phyloP scores from a whole-genome alignment of 2,113 vertebrate species.

The Blennius ocellaris region DNA sequence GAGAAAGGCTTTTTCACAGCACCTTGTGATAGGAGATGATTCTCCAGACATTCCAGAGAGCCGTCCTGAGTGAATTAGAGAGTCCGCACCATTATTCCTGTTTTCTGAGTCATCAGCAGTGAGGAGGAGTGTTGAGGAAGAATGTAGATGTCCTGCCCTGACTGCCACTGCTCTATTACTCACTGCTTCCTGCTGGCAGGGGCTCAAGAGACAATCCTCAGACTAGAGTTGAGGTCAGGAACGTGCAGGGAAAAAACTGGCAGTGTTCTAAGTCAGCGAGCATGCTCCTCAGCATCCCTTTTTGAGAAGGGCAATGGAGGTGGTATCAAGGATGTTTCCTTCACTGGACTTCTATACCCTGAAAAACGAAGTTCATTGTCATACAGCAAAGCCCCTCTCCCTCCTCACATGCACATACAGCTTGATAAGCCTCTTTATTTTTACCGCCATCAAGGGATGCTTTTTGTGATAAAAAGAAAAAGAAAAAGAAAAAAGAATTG shows the following conservation, averaged over 20 bases:
- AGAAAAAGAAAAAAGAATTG: too few relatives aligned
- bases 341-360: conserved; percentile 21
- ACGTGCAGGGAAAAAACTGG: conserved; percentile 63
- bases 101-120: conserved; percentile 60
- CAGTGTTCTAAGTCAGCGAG: conserved; percentile 31
- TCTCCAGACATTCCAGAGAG: conserved; percentile 39
- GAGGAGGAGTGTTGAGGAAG: conserved; percentile 46
- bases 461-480: too few relatives aligned
- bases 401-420: conserved; percentile 25
- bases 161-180: conserved; percentile 66
- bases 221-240: conserved; percentile 68
- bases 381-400: background rate
- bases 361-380: conserved; percentile 9
- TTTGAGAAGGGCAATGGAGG: background rate
- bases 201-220: conserved; percentile 62
- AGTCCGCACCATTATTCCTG: conserved; percentile 25
- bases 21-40: conserved; percentile 22
- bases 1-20: conserved; percentile 42
- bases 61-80: conserved; percentile 19
- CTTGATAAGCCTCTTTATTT: conserved; percentile 33
- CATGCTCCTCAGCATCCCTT: conserved; percentile 26
- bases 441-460: background rate
- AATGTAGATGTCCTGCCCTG: conserved; percentile 54
- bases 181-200: conserved; percentile 65
- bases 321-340: conserved; percentile 20